Evolutionary conservation across 2,888 invertebrate species (phyloP), one percentile per base, ranked within the genome.

Genomic region (Tillus elongatus): DNA sequence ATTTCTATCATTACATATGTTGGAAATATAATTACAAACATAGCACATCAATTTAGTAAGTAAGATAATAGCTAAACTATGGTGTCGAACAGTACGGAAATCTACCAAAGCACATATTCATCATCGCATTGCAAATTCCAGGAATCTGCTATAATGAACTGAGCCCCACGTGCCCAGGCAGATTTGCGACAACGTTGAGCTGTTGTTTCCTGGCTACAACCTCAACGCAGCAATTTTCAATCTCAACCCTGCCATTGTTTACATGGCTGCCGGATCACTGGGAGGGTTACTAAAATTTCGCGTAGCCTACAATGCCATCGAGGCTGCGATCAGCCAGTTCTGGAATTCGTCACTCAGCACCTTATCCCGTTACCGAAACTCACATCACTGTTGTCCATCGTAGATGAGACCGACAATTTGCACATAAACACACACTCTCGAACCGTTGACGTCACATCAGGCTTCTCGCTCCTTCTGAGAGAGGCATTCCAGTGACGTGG

Each of bases 81-180:
- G 54, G 51, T 47, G 40, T 41, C 46, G 24, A 44, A 43, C 40
- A 39, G 30, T 42, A 40, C 43, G 45, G 41, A 45, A 45, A 47
- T 43, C 45, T 46, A 40, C 37, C 46, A 16, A 16, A 33, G 39
- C 41, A 49, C 51, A 48, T 49, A 52, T 57, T 57, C 45, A 47
- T 50, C 53, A 57, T 46, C 29, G 19, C 33, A 28, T 10, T 13
- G 27, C 30, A 45, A 48, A 55, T 54, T 55, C 71, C 72, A 71
- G 71, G 70, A 60, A 54, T 55, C 51, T 61, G 50, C 60, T 61
- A 65, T 63, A 63, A 68, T 58, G 35, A 67, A 69, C 68, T 72
- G 72, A 74, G 73, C 73, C 74, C 72, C 68, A 60, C 63, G 63
- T 63, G 67, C 60, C 56, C 42, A 48, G 67, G 63, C 66, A 65